These are phyloP conservation scores for Theocolax elegans DNA, from an alignment of 1,140 invertebrate genomes.

Conservation along the genomic window DNA sequence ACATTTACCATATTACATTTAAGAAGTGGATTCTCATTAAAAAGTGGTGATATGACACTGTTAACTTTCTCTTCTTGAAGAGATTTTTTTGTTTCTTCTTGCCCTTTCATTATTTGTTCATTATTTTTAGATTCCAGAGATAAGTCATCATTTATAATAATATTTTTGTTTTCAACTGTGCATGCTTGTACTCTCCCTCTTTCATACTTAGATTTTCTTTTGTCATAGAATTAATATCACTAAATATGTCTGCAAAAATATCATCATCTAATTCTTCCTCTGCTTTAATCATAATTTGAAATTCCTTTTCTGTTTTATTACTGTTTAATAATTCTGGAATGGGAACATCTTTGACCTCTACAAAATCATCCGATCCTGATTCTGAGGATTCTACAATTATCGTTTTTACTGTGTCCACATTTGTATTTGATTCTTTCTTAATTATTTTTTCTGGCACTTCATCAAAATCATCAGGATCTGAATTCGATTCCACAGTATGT, in stretches of 20 bases:
- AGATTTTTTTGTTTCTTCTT: not conserved
- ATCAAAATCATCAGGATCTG: slow-evolving; percentile 62
- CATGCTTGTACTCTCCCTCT: no score
- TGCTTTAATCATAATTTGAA: slow-evolving; percentile 56
- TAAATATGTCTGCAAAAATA: slow-evolving; percentile 71
- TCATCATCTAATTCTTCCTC: slow-evolving; percentile 70
- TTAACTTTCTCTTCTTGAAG: not conserved
- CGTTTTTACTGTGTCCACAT: slow-evolving; percentile 32
- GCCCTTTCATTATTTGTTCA: not conserved
- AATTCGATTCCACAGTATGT: slow-evolving; percentile 30
- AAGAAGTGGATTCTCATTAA: no score
- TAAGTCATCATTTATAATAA: not conserved
- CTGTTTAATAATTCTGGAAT: slow-evolving; percentile 35
- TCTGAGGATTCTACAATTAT: slow-evolving; percentile 49
- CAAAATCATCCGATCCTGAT: slow-evolving; percentile 66
- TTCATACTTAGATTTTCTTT: slow-evolving; percentile 20
- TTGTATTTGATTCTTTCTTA: slow-evolving; percentile 21
- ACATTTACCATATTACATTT: no score
- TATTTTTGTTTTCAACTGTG: no score
- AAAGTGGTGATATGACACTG: slow-evolving; percentile 10
- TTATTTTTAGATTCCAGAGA: slow-evolving; percentile 11
- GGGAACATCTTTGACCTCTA: slow-evolving; percentile 56
- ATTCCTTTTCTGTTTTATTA: slow-evolving; percentile 17
- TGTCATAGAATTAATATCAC: not conserved
- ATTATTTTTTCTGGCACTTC: slow-evolving; percentile 42